Evolutionary conservation across 2,113 vertebrate genomes (phyloP).

Genomic region (Chloebia gouldiae): DNA sequence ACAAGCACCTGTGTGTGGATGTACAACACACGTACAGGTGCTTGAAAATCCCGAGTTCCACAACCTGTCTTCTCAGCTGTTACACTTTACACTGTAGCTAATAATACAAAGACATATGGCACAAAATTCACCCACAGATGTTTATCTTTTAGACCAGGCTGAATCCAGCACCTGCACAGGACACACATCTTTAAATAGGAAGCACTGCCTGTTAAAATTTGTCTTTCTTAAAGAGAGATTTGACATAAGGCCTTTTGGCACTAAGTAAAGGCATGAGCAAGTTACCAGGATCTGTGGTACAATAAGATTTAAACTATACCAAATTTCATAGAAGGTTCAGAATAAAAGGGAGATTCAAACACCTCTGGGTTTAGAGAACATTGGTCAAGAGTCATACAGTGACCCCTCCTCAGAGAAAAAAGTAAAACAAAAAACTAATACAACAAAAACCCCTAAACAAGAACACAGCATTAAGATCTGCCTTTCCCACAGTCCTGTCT

Average conservation of each 20-base stretch:
- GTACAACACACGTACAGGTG: not conserved
- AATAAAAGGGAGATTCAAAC: not conserved
- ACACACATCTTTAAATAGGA: not conserved
- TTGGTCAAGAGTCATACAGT: slow-evolving; percentile 26
- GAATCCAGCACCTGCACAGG: slow-evolving; percentile 16
- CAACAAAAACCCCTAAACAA: not conserved
- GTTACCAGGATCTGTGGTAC: not conserved
- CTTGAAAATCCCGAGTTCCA: not conserved
- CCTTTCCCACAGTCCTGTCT: slow-evolving; percentile 49
- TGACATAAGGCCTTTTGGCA: slow-evolving; percentile 76
- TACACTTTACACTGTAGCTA: not conserved
- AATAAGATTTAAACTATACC: not conserved
- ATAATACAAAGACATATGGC: slow-evolving; percentile 61
- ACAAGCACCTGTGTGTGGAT: rapidly evolving
- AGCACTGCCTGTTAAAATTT: not conserved
- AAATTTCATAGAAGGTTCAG: not conserved
- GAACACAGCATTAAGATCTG: slow-evolving; percentile 54
- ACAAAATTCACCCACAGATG: slow-evolving; percentile 53
- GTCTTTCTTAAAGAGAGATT: slow-evolving; percentile 16
- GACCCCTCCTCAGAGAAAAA: slow-evolving; percentile 68
- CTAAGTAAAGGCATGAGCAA: slow-evolving; percentile 56
- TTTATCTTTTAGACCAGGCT: slow-evolving; percentile 16
- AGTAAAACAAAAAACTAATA: not conserved
- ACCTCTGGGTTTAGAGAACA: slow-evolving; percentile 9
- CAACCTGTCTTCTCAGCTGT: not conserved